A percentile compares a stretch with the other conserved stretches of the same genome.
Evolutionary conservation across 2,797 vertebrate genomes (phyloP).

Genomic region (Galaxias olidus): DNA sequence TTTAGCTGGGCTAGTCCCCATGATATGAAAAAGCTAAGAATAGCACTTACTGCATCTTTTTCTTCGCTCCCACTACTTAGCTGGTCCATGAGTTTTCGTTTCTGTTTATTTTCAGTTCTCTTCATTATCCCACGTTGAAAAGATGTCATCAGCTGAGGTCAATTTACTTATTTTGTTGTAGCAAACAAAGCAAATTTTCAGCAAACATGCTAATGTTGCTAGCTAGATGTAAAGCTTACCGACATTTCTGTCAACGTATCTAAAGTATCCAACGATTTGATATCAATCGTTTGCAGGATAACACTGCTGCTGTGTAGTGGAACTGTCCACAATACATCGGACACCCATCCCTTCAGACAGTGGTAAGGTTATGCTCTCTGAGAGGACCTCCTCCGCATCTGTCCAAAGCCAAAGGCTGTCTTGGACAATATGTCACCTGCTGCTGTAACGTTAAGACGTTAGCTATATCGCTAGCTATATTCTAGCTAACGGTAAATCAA

Average conservation of each 20-base stretch:
- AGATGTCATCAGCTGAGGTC: background rate
- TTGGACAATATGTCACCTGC: conserved; percentile 3
- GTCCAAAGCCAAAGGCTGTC: background rate
- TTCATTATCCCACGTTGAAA: conserved; percentile 54
- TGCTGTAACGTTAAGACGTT: background rate
- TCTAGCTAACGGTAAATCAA: background rate
- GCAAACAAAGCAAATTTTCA: no score
- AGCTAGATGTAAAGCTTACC: no score
- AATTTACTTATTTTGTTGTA: background rate
- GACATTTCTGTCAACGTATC: no score
- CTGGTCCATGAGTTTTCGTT: conserved; percentile 72
- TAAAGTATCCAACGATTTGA: no score
- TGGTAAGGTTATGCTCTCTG: no score
- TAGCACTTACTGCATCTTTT: conserved; percentile 69
- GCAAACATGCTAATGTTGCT: no score
- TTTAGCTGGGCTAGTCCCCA: background rate
- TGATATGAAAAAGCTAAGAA: no score
- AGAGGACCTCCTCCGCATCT: background rate
- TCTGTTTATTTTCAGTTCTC: conserved; percentile 68
- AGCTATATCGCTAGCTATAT: background rate
- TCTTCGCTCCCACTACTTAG: conserved; percentile 49
- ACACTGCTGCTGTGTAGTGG: no score
- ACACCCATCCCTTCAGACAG: no score
- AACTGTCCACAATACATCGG: no score
- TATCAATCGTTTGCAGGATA: no score